Conservation (phyloP, 2,113 vertebrate species). For the Ophthalmolycus amberensis region DNA sequence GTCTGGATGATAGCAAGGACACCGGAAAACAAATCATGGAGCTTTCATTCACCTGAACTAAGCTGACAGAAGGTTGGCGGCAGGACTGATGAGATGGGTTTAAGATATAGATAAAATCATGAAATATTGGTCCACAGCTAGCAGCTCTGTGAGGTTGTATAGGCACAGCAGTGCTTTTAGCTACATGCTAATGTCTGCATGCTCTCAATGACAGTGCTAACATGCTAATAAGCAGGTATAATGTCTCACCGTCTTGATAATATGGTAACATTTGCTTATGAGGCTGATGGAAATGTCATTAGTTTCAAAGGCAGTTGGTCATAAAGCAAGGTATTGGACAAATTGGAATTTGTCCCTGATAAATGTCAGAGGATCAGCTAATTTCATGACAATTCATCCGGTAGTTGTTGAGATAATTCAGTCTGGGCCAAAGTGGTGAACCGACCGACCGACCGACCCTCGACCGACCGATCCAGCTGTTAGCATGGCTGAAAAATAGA, state of each 20-base stretch:
- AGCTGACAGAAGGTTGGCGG: not conserved
- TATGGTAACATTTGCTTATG: not conserved
- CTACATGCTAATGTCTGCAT: not conserved
- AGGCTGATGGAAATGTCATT: not conserved
- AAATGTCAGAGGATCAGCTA: not conserved
- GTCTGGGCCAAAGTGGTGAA: not conserved
- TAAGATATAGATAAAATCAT: not conserved
- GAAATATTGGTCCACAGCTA: not conserved
- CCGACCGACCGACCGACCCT: not conserved
- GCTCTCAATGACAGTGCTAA: not conserved
- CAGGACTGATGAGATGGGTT: not conserved
- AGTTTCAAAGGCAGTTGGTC: not conserved
- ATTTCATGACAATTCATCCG: not conserved
- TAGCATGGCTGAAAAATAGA: not conserved
- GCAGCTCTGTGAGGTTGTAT: not conserved
- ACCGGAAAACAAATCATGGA: not conserved
- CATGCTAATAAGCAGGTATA: not conserved
- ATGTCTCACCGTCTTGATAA: not conserved
- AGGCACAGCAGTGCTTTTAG: not conserved
- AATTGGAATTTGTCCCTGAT: not conserved
- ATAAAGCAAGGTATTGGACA: not conserved
- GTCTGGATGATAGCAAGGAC: not conserved
- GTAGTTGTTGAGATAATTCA: conserved; percentile 1
- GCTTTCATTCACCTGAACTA: not conserved
- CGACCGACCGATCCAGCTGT: too few species aligned